Percentiles rank a stretch among this genome's conserved stretches.
These are phyloP conservation scores for Arctocebus calabarensis DNA, from an alignment of 2,797 vertebrate species.

Conservation along the genomic window DNA sequence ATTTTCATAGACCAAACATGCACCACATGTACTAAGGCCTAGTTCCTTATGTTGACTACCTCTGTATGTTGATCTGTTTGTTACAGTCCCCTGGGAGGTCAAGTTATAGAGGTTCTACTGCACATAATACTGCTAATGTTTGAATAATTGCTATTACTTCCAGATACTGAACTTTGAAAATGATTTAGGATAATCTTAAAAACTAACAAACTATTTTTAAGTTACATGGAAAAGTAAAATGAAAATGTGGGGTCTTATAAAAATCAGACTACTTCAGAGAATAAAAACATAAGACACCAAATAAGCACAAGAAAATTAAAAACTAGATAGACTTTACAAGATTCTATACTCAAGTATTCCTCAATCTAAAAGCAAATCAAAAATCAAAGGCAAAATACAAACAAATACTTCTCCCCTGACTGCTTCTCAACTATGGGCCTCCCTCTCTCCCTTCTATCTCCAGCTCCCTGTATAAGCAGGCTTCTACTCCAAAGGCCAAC, in stretches of 20 bases:
- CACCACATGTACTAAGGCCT: no score
- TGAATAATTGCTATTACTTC: not conserved
- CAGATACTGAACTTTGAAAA: conserved; percentile 48
- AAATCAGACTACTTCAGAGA: not conserved
- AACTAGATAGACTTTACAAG: not conserved
- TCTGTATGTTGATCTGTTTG: no score
- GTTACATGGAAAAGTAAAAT: conserved; percentile 46
- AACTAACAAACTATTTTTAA: conserved; percentile 17
- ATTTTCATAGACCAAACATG: no score
- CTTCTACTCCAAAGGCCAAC: not conserved
- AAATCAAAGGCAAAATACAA: conserved; percentile 37
- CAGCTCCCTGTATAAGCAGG: not conserved
- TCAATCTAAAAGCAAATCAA: conserved; percentile 33
- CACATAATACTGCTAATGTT: not conserved
- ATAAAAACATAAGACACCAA: not conserved
- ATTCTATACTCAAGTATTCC: not conserved
- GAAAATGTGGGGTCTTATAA: not conserved
- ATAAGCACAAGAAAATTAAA: conserved; percentile 26
- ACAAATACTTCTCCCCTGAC: not conserved
- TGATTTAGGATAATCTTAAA: conserved; percentile 11
- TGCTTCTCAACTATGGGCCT: not conserved
- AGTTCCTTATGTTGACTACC: no score
- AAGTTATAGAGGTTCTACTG: no score
- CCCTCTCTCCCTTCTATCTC: not conserved
- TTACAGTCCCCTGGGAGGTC: no score